Percentiles rank a stretch among this genome's conserved stretches.
These are phyloP conservation scores for Sebastes steindachneri DNA, from an alignment of 2,797 vertebrate species.

Conservation along the genomic window DNA sequence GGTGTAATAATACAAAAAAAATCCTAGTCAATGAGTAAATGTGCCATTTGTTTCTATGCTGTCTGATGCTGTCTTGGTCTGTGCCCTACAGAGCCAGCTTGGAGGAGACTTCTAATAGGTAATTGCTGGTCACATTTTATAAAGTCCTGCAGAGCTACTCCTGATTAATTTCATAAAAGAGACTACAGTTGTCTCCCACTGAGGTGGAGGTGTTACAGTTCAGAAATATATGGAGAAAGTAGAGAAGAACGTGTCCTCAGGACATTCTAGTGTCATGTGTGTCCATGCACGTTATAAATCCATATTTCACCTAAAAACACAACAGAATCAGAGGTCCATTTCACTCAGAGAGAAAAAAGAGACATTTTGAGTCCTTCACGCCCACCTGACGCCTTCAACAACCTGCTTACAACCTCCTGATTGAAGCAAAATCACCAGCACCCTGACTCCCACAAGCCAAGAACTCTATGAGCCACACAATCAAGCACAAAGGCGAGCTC, in stretches of 20 bases:
- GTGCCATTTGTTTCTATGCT: not conserved
- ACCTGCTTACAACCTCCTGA: not conserved
- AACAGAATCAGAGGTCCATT: not conserved
- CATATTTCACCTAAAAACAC: not conserved
- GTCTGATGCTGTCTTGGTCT: not conserved
- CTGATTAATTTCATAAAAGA: not conserved
- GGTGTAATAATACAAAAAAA: not conserved
- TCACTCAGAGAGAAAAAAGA: not conserved
- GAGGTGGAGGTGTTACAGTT: not conserved
- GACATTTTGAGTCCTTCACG: not conserved
- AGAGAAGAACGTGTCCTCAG: not conserved
- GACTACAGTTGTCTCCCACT: not conserved
- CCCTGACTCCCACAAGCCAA: not conserved
- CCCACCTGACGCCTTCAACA: not conserved
- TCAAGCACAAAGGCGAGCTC: constrained; percentile 10
- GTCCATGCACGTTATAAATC: not conserved
- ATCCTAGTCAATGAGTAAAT: not conserved
- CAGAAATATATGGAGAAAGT: not conserved
- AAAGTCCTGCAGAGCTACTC: not conserved
- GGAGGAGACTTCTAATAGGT: not conserved
- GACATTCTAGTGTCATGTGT: not conserved
- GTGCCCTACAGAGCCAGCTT: not conserved
- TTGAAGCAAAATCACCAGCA: not conserved
- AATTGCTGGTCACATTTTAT: not conserved
- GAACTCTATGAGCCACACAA: constrained; percentile 2